Evolutionary conservation across 2,888 invertebrate genomes (phyloP), one percentile per base, ranked within the genome.

Genomic region (Drosophila yooni): DNA sequence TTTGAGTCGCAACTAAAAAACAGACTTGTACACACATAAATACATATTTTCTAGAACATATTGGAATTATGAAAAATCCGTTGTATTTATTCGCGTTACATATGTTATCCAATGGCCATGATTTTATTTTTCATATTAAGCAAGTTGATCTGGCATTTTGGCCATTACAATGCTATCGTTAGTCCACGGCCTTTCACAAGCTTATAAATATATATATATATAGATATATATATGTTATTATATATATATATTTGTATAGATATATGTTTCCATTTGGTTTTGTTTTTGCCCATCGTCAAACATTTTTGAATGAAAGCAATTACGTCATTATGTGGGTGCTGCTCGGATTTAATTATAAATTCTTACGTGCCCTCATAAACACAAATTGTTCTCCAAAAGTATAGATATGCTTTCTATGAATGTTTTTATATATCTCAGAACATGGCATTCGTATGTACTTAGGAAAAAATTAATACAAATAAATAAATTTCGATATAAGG

Each of bases 41-140:
- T 50, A 33, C 21, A 43, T 25, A 10, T 60, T 43, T 74, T 70
- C 56, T 34, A 66, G 46, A 83, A 67, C 69, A 70, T 76, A 73
- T 74, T 69, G 36, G 71, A 89, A 81, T 79, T 90, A 90, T 89
- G 78, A 89, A 87, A 83, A 89, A 64, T 77, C 73, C 71, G 67
- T 60, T 79, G 68, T 74, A 67, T 88, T 73, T 67, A 70, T 74
- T 76, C 25, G 43, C 43, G 52, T 69, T 71, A 70, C 71, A 80
- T 67, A 52, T 80, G 70, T 78, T 70, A 18, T 50, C 43, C 51
- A 69, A 53, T 68, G 83, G 68, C 86, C 88, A 76, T 86, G 85
- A 78, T 80, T 82, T 70, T 18, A 53, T 64, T 70, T 75, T 73
- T 87, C 75, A 76, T 77, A 74, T 87, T 77, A 77, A 79, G 79